Conservation (phyloP, 2,888 invertebrate species). For the Petrolisthes cinctipes region DNA sequence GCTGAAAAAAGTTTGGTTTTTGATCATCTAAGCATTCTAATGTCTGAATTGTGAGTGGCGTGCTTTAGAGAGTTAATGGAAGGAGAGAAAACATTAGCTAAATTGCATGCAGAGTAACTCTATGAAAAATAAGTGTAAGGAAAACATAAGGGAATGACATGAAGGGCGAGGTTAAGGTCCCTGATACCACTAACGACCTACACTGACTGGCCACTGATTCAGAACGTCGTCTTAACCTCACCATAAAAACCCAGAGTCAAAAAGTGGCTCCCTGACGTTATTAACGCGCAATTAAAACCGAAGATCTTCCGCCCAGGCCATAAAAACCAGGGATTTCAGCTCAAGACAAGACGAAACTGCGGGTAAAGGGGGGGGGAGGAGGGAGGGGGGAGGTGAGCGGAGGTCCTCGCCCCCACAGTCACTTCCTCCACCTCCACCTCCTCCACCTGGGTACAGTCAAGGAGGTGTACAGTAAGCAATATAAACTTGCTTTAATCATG, state of each 20-base stretch:
- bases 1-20: too few relatives aligned
- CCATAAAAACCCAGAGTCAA: slow-evolving; percentile 15
- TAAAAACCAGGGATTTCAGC: slow-evolving; percentile 26
- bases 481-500: too few relatives aligned
- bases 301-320: background rate
- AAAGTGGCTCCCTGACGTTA: slow-evolving; percentile 23
- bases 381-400: background rate
- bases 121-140: too few relatives aligned
- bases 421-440: background rate
- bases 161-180: too few relatives aligned
- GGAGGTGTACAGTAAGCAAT: background rate
- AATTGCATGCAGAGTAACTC: background rate
- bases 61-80: too few relatives aligned
- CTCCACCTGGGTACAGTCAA: background rate
- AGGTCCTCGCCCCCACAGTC: background rate
- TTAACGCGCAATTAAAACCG: slow-evolving; percentile 45
- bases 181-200: too few relatives aligned
- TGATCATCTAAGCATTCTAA: too few relatives aligned
- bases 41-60: too few relatives aligned
- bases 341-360: slow-evolving; percentile 12
- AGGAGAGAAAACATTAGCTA: too few relatives aligned
- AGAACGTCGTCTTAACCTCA: background rate
- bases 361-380: background rate
- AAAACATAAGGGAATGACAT: too few relatives aligned
- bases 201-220: too few relatives aligned